Evolutionary conservation across 2,113 vertebrate species (phyloP).

Genomic region (Phyllostomus discolor): DNA sequence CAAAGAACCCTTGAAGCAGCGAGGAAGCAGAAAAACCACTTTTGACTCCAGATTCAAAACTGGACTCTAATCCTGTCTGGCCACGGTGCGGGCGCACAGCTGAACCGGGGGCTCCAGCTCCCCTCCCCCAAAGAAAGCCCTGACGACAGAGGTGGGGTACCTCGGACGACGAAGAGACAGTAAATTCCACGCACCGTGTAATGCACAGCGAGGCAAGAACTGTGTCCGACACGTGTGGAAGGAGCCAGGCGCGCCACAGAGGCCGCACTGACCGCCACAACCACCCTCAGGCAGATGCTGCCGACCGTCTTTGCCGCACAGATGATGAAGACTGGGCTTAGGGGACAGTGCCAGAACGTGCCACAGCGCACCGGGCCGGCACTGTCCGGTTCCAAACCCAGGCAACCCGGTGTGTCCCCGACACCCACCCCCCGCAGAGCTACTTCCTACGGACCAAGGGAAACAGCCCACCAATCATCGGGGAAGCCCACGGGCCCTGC

Average conservation of each 20-base stretch:
- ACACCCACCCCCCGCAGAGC: no score
- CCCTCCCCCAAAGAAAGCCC: conserved; percentile 22
- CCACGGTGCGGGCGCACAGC: background rate
- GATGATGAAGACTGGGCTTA: background rate
- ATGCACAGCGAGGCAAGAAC: background rate
- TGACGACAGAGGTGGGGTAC: background rate
- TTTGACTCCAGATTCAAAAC: conserved; percentile 34
- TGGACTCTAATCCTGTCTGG: conserved; percentile 28
- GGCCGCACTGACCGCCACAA: background rate
- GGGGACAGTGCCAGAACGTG: background rate
- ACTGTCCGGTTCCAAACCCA: background rate
- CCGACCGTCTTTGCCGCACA: background rate
- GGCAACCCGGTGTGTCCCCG: no score
- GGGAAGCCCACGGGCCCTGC: accelerated
- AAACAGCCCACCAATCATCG: background rate
- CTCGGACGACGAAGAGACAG: background rate
- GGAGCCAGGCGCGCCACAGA: background rate
- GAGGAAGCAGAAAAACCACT: conserved; percentile 27
- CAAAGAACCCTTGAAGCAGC: background rate
- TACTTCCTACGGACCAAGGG: background rate
- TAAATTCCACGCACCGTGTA: background rate
- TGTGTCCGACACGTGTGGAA: accelerated
- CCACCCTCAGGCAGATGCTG: background rate
- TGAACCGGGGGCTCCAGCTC: background rate
- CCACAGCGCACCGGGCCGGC: background rate